Percentiles rank a stretch among this genome's conserved stretches.
Conservation (phyloP, 2,797 vertebrate species). For the Gambelia wislizenii region DNA sequence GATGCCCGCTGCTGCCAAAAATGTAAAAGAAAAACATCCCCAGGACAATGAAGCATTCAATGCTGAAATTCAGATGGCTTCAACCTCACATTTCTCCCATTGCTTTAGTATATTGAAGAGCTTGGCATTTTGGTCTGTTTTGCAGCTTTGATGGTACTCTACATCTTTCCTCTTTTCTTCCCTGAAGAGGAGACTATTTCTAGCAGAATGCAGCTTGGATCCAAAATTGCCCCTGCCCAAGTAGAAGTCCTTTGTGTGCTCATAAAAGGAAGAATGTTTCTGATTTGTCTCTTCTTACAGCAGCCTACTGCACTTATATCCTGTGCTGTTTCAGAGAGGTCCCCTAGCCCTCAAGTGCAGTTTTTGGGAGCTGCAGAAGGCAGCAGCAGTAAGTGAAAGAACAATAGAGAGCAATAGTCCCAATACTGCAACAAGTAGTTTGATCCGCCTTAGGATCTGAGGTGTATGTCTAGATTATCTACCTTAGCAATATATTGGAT, state of each 20-base stretch:
- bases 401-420: not conserved
- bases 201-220: not conserved
- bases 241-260: not conserved
- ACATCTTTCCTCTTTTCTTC: not conserved
- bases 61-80: conserved; percentile 6
- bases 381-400: not conserved
- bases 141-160: not conserved
- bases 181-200: not conserved
- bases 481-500: not conserved
- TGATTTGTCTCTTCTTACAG: not conserved
- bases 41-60: conserved; percentile 25
- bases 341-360: not conserved
- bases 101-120: not conserved
- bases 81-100: conserved; percentile 21
- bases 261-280: not conserved
- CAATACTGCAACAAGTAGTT: not conserved
- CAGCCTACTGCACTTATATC: no score
- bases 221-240: not conserved
- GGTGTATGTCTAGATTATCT: not conserved
- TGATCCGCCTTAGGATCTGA: not conserved
- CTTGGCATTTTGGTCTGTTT: not conserved
- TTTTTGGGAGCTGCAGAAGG: not conserved
- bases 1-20: conserved; percentile 3
- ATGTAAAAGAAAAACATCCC: conserved; percentile 1
- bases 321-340: not conserved